phyloP scores from a whole-genome alignment of 2,113 vertebrate genomes.

The Neoarius graeffei region DNA sequence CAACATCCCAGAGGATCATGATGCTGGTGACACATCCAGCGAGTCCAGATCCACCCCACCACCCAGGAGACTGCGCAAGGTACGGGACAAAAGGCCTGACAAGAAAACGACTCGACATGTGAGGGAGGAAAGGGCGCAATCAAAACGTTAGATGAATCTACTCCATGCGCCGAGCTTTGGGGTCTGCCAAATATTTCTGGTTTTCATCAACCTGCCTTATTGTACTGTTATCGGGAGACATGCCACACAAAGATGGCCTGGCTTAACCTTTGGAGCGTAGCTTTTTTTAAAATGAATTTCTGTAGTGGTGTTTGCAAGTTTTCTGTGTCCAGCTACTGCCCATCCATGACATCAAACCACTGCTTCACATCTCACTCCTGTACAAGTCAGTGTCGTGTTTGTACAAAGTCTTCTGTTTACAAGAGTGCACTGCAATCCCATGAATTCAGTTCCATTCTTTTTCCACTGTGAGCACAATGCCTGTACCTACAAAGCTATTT shows the following conservation, averaged over 20 bases:
- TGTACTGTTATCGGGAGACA: constrained; percentile 22
- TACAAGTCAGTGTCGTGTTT: constrained; percentile 19
- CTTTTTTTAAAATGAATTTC: neutral
- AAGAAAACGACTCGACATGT: constrained; percentile 70
- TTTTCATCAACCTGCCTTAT: constrained; percentile 55
- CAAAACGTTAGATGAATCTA: constrained; percentile 62
- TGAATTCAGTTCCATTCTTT: constrained; percentile 20
- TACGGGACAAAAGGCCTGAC: constrained; percentile 73
- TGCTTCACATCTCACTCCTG: neutral
- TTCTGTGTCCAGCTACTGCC: constrained; percentile 30
- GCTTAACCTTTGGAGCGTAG: constrained; percentile 28
- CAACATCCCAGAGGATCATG: constrained; percentile 74
- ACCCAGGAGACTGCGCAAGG: constrained; percentile 73
- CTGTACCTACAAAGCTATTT: constrained; percentile 36
- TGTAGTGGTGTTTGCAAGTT: constrained; percentile 4
- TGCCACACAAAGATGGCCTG: constrained; percentile 23
- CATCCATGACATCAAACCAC: neutral
- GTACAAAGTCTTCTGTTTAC: constrained; percentile 36
- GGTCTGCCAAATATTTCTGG: constrained; percentile 35
- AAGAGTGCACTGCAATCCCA: constrained; percentile 30
- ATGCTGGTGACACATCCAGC: constrained; percentile 72
- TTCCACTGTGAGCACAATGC: constrained; percentile 44
- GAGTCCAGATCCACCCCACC: constrained; percentile 75
- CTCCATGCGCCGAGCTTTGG: constrained; percentile 10
- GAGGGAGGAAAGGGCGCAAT: constrained; percentile 68